Base-by-base conservation (phyloP, 1,140 invertebrate genomes). In the Drosophila tristis region DNA sequence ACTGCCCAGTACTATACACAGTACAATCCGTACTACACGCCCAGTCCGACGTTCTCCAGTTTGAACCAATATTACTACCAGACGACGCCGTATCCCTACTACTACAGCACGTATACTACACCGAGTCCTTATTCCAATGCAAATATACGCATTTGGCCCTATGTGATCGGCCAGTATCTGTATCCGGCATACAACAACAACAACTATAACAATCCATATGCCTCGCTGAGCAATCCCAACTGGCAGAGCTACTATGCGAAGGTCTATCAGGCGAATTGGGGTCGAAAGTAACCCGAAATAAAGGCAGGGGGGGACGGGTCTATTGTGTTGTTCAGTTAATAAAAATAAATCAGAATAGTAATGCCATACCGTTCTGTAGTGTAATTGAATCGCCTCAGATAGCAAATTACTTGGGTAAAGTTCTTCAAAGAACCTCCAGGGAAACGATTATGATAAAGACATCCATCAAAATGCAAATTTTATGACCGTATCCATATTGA, bases 131-230 rank as follows among this genome's bases (percentile, higher is more conserved):
- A 78, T 5, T 23, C 8, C 50, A 82, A 84, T 16, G 45, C 20
- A 2, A 62, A 80, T 45, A 90, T 90, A 53, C 73, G 87, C 6
- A 90, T 90, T 25, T 87, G 79, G 87, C 87, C 87, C 5, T 90
- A 87, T 80, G 87, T 90, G 6, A 87, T 90, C 6, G 87, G 87
- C 0, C 87, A 90, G 43, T 90, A 90, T 62, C 43, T 89, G n/a
- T 89, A 89, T 78, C 84, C 84, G 4, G 59, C 62, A 0, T 89
- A 89, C 42, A 80, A 89, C 39, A 89, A 89, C 23, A 84, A 51
- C 25, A 84, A 89, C 47, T 48, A 60, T 4, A 58, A 74, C 9
- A 90, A 89, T 80, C 84, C 84, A 0, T 89, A 89, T 47, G 84
- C 84, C 61, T 70, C 84, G 8, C 23, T 68, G 2, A 67, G 62